Evolutionary conservation across 2,888 invertebrate genomes (phyloP), one percentile per base, ranked within the genome.

Genomic region (Brassicogethes aeneus): DNA sequence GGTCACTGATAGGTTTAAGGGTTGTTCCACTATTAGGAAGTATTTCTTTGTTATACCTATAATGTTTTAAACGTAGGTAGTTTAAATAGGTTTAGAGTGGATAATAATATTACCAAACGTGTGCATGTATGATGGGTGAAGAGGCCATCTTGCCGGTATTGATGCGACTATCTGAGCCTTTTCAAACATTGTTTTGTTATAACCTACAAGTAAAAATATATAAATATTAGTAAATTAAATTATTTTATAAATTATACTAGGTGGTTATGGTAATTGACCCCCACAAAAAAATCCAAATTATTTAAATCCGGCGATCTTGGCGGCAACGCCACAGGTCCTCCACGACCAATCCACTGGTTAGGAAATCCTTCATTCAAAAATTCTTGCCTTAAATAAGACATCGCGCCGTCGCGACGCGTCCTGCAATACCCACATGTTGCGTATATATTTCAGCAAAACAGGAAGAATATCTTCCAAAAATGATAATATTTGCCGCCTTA

Each of bases 111-210:
- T 62, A 67, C 67, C 91, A 65, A 94, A 95, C 2, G 90, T 89
- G 61, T 95, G 95, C 87, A 91, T 92, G 60, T 95, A 95, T 0
- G 85, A 79, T 0, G 90, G 88, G 68, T 87, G 79, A 31, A 90
- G 67, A 17, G 79, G 72, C 89, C 88, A 89, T 43, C 87, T 75
- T 2, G 84, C 79, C 7, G 82, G 82, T 47, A 89, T 66, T 2
- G 75, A 73, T 2, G 81, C 84, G 2, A 86, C 79, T 16, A 88
- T 72, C 47, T 75, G 73, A 0, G 85, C 85, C 49, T 77, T 70
- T 48, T 80, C 76, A 55, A 87, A 85, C 81, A 71, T 71, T 2
- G 64, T 59, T 41, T 45, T 41, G 7, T 34, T 45, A 32, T 44
- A 34, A 37, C 39, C 53, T 50, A 36, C 38, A 48, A 34, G 35